A percentile compares a stretch with the other conserved stretches of the same genome.
These are phyloP conservation scores for Drosophila mayri DNA, from an alignment of 1,140 invertebrate species.

Conservation along the genomic window DNA sequence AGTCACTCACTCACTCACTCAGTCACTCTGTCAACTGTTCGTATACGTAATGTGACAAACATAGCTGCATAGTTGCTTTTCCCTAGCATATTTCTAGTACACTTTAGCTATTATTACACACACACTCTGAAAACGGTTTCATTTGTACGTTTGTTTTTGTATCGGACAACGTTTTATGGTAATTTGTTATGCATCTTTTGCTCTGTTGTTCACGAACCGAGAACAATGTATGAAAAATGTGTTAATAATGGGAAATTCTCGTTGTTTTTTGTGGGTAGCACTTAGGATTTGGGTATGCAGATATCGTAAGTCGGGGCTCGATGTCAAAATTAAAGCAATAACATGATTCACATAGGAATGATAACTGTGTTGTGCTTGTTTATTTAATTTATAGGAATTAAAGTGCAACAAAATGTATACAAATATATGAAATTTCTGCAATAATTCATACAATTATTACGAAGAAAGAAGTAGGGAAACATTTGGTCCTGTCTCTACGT, in stretches of 20 bases:
- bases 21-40: constrained; percentile 48
- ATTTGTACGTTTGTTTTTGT: constrained; percentile 47
- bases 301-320: background rate
- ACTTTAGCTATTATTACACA: constrained; percentile 56
- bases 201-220: constrained; percentile 54
- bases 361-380: background rate
- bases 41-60: constrained; percentile 80
- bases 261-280: constrained; percentile 8
- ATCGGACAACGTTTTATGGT: constrained; percentile 65
- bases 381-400: background rate
- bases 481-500: background rate
- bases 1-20: constrained; percentile 63
- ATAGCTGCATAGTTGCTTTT: constrained; percentile 40
- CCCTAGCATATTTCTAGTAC: constrained; percentile 45
- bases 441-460: too few species aligned
- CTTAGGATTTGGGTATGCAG: constrained; percentile 13
- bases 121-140: constrained; percentile 28
- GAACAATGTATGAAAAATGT: constrained; percentile 46
- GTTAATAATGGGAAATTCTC: constrained; percentile 39
- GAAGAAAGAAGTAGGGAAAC: background rate
- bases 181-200: constrained; percentile 76
- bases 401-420: background rate
- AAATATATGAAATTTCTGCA: background rate
- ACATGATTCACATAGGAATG: background rate
- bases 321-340: constrained; percentile 6